Base-by-base conservation (phyloP, 2,797 vertebrate genomes). In the Myotis myotis region DNA sequence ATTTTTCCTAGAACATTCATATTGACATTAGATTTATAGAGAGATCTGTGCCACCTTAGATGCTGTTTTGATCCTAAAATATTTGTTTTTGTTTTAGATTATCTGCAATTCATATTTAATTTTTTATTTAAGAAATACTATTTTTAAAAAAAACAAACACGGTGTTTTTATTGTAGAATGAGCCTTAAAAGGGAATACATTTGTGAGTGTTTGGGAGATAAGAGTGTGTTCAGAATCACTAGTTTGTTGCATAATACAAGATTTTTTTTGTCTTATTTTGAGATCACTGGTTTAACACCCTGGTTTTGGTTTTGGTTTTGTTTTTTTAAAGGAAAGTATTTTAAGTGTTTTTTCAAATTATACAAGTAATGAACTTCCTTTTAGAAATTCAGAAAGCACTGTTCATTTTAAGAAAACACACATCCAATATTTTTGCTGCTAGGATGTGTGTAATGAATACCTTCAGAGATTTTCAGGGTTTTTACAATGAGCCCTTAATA, bases 301-400 rank as follows among this genome's bases (percentile, higher is more conserved):
- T 57, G 22, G 22, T 47, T 44, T 44, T 44, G 51, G 5, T 55
- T 55, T 55, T 55, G 20, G 22, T 55, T 57, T 57, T 23, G 9
- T 23, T 23, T 9, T 55, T 57, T 3, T 62, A 7, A 53, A 15
- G 10, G 36, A 13, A 57, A 66, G 22, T 12, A 9, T 49, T 47
- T 88, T 74, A 62, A 71, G 44, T 80, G 41, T 66, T 80, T 95
- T 79, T 86, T 71, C 3, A n/a, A 64, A 87, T 84, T 62, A n/a
- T 23, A 51, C 1, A 57, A 91, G 9, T 30, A 75, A 0, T 89
- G 87, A 47, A 51, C 47, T 87, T 25, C 25, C 10, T 75, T 60
- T 53, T 62, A 23, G 55, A 89, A 84, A 44, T 44, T 19, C 55
- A 64, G 17, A 25, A 78, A 20, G 33, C 28, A 15, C 30, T 70